These are phyloP conservation scores for Coryphaenoides rupestris DNA, from an alignment of 2,113 vertebrate species.

Conservation along the genomic window DNA sequence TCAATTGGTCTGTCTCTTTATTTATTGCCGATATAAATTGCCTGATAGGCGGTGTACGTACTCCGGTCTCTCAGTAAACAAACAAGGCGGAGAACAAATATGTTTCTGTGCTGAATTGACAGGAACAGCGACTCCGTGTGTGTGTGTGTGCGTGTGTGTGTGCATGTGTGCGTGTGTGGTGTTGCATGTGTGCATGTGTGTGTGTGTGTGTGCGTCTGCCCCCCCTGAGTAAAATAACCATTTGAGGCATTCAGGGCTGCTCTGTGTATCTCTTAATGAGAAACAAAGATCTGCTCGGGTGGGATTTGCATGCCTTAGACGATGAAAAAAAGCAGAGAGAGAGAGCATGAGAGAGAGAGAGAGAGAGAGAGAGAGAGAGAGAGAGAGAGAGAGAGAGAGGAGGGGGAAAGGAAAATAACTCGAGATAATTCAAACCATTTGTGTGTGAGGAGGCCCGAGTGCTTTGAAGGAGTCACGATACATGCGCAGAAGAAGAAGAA, in stretches of 20 bases:
- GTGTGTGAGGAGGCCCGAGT: conserved; percentile 47
- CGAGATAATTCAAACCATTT: conserved; percentile 69
- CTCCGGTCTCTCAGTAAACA: conserved; percentile 44
- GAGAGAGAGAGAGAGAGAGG: not conserved
- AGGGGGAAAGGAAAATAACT: conserved; percentile 34
- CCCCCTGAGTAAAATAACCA: conserved; percentile 67
- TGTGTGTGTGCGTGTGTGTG: too few relatives aligned
- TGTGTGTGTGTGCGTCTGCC: too few relatives aligned
- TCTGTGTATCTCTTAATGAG: conserved; percentile 69
- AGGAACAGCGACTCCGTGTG: conserved; percentile 56
- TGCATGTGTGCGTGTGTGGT: too few relatives aligned
- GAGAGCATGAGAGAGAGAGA: not conserved
- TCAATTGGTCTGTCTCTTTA: conserved; percentile 14
- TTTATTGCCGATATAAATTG: conserved; percentile 39
- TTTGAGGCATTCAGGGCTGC: conserved; percentile 62
- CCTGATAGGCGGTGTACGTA: conserved; percentile 35
- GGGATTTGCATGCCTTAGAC: conserved; percentile 62
- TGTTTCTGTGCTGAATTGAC: conserved; percentile 40
- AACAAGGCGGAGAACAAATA: conserved; percentile 54
- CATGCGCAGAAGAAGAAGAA: not conserved
- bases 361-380: not conserved
- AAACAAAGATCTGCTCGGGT: conserved; percentile 69
- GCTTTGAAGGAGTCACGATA: conserved; percentile 26
- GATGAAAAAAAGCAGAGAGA: conserved; percentile 48
- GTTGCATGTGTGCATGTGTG: too few relatives aligned